Conservation (phyloP, 2,113 vertebrate genomes). For the Megaceryle maxima region DNA sequence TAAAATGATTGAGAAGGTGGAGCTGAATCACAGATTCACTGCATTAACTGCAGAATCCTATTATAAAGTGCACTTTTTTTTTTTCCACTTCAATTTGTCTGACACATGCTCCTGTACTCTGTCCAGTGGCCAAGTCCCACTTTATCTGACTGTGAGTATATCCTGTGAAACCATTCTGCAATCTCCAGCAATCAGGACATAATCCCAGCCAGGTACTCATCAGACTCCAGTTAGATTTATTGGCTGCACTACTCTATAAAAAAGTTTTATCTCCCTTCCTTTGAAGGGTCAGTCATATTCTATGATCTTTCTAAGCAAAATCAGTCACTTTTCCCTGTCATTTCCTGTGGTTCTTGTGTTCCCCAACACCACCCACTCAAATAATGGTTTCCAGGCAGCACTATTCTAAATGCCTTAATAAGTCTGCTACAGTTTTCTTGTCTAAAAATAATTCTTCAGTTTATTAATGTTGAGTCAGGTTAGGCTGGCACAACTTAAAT, state of each 20-base stretch:
- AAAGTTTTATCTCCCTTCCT: neutral
- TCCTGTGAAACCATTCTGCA: neutral
- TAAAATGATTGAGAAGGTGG: neutral
- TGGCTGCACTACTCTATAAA: neutral
- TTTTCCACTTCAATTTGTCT: neutral
- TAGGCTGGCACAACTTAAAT: neutral
- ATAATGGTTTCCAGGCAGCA: neutral
- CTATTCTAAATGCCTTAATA: neutral
- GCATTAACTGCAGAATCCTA: neutral
- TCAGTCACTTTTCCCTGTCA: neutral
- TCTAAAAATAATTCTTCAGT: neutral
- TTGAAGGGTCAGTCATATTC: neutral
- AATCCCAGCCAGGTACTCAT: neutral
- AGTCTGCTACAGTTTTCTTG: neutral
- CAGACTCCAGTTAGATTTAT: neutral
- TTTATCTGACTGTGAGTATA: neutral
- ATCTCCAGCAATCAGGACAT: neutral
- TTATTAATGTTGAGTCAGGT: neutral
- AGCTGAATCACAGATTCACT: neutral
- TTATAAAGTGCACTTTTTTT: neutral
- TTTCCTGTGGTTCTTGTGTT: neutral
- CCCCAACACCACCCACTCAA: neutral
- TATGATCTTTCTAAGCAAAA: neutral
- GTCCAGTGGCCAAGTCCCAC: neutral
- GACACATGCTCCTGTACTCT: accelerated